phyloP scores from a whole-genome alignment of 2,888 invertebrate species.

The Micropterix aruncella region DNA sequence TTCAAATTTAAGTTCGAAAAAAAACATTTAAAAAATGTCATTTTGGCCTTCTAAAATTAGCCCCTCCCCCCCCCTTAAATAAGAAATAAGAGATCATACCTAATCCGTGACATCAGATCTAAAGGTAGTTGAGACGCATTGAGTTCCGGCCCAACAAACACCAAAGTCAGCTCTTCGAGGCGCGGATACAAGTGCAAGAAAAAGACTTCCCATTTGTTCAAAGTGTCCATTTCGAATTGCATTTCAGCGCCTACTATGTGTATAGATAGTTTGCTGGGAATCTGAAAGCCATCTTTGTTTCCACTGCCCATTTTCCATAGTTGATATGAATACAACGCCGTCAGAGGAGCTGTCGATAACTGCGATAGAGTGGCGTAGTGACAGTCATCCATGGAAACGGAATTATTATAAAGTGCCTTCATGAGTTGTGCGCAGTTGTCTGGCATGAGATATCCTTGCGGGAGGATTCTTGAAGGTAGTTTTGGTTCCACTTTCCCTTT shows the following conservation, averaged over 20 bases:
- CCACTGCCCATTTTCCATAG: conserved; percentile 15
- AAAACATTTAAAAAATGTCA: too few species aligned
- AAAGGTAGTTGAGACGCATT: conserved; percentile 41
- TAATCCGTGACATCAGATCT: conserved; percentile 39
- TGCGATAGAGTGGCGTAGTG: conserved; percentile 50
- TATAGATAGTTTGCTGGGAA: conserved; percentile 19
- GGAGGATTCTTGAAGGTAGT: conserved; percentile 36
- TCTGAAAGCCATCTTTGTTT: neutral
- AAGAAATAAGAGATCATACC: too few species aligned
- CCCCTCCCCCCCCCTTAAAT: too few species aligned
- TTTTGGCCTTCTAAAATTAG: too few species aligned
- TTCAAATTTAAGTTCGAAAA: too few species aligned
- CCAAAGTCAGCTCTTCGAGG: conserved; percentile 37
- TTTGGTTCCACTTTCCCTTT: conserved; percentile 42
- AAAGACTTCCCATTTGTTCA: conserved; percentile 58
- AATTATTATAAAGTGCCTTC: conserved; percentile 29
- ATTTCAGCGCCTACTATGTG: conserved; percentile 54
- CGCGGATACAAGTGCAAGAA: conserved; percentile 48
- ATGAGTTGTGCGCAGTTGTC: conserved; percentile 34
- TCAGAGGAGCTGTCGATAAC: conserved; percentile 49
- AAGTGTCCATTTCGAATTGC: conserved; percentile 53
- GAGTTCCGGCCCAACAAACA: conserved; percentile 52
- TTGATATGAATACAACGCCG: conserved; percentile 42
- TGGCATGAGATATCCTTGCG: conserved; percentile 19
- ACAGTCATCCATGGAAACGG: conserved; percentile 36